Evolutionary conservation across 2,113 vertebrate genomes (phyloP).

Genomic region (Circaetus gallicus): DNA sequence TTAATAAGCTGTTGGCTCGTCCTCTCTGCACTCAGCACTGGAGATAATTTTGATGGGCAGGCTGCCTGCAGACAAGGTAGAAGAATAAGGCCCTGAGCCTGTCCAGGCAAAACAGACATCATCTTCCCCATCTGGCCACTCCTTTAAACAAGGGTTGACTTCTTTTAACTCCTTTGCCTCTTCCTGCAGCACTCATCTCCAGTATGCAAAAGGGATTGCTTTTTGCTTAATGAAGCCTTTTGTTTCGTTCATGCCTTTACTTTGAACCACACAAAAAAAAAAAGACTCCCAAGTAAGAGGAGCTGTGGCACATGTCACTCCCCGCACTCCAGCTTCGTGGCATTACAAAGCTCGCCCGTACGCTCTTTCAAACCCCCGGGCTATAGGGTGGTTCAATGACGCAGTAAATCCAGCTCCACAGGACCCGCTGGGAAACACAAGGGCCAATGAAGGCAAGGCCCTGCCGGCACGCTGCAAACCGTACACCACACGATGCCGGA

Average conservation of each 20-base stretch:
- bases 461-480: background rate
- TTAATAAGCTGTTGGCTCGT: slow-evolving; percentile 13
- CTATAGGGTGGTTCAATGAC: background rate
- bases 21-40: background rate
- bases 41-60: slow-evolving; percentile 35
- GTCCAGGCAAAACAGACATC: slow-evolving; percentile 26
- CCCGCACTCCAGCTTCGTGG: background rate
- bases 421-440: background rate
- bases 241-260: background rate
- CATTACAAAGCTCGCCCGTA: background rate
- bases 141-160: background rate
- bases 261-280: background rate
- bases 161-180: slow-evolving; percentile 16
- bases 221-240: background rate
- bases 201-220: background rate
- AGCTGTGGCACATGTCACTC: background rate
- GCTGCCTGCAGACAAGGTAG: slow-evolving; percentile 1
- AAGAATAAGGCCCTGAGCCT: slow-evolving; percentile 5
- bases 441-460: background rate
- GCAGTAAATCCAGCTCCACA: background rate
- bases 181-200: background rate
- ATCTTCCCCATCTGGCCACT: background rate
- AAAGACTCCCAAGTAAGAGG: background rate
- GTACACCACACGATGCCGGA: fast-evolving
- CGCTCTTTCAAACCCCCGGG: background rate